These are phyloP conservation scores for Spongilla lacustris DNA, from an alignment of 37 sponge, comb jelly and placozoan genomes.

Conservation along the genomic window DNA sequence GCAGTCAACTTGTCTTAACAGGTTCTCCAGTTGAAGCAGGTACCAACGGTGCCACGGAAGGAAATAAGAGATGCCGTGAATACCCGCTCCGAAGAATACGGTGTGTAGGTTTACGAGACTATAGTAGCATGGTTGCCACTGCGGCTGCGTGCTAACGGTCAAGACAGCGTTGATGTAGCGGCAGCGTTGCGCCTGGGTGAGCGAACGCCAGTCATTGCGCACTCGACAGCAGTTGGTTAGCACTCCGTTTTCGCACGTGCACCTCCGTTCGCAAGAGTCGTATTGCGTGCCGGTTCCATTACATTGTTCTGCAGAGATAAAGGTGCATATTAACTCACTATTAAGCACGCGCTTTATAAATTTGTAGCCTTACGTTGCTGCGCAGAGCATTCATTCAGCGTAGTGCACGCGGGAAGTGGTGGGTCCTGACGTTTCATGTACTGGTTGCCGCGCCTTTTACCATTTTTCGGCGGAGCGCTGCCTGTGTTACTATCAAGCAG, in stretches of 20 bases:
- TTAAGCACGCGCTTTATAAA: no score
- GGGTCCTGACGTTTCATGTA: neutral
- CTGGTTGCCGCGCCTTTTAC: neutral
- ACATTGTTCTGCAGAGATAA: neutral
- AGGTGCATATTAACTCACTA: no score
- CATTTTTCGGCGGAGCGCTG: neutral
- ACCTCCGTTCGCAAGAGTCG: conserved; percentile 31
- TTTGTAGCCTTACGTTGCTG: neutral
- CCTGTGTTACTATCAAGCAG: no score
- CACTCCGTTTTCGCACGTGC: conserved; percentile 17
- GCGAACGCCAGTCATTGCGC: conserved; percentile 35
- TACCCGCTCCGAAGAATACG: conserved; percentile 16
- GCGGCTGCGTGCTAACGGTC: conserved; percentile 6
- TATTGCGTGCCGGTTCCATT: conserved; percentile 5
- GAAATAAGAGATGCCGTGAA: conserved; percentile 24
- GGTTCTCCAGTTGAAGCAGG: conserved; percentile 51
- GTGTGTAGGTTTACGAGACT: conserved; percentile 22
- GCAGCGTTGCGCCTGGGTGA: conserved; percentile 29
- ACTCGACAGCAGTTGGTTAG: conserved; percentile 40
- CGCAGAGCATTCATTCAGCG: neutral
- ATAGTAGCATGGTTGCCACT: conserved; percentile 27
- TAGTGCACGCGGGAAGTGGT: neutral
- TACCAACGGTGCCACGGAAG: conserved; percentile 63
- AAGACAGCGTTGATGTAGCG: conserved; percentile 36
- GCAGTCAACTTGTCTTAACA: conserved; percentile 43